Base-by-base conservation (phyloP, 1,140 invertebrate species). In the Aphaenogaster floridana region DNA sequence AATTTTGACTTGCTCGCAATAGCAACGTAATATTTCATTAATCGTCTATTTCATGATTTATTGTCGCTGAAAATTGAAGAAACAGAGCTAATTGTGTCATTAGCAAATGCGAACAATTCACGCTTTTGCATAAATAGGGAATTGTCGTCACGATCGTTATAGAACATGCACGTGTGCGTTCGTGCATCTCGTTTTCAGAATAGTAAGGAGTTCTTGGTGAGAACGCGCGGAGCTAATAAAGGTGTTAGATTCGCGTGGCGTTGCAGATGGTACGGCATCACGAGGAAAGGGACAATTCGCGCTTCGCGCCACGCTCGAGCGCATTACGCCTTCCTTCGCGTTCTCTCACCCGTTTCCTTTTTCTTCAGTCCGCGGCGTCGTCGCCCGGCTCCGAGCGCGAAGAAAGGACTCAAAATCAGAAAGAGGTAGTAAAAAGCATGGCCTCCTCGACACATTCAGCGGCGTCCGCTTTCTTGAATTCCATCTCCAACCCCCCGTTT, bases 401-500 rank as follows among this genome's bases (percentile, higher is more conserved):
- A 50, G 77, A 77, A 87, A 69, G 52, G 59, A 59, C 57, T 69
- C 59, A 52, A 57, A 61, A 88, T 21, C 48, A 72, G 74, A 59
- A 87, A 77, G 77, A 72, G 66, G 59, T 50, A 76, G 71, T 86
- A 83, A 90, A 89, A 86, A 89, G 83, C 80, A 80, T 36, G 86
- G 21, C 21, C 89, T 89, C 69, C 86, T 89, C 86, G 86, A 83
- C 78, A 86, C 78, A 92, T 92, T 92, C 89, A 92, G 34, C 48
- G 54, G 17, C 5, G 42, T 83, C 50, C 63, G 91, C 89, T 92
- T 92, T 91, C 91, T 92, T 92, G 88, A 92, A 92, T 92, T 92
- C 71, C 83, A 34, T 17, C 63, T 61, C 48, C 81, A 76, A 8
- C 1, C 48, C 28, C 63, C 42, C 50, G 28, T 81, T 72, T 57